These are phyloP conservation scores for Acipenser oxyrinchus DNA, from an alignment of 2,797 vertebrate genomes.

Conservation along the genomic window DNA sequence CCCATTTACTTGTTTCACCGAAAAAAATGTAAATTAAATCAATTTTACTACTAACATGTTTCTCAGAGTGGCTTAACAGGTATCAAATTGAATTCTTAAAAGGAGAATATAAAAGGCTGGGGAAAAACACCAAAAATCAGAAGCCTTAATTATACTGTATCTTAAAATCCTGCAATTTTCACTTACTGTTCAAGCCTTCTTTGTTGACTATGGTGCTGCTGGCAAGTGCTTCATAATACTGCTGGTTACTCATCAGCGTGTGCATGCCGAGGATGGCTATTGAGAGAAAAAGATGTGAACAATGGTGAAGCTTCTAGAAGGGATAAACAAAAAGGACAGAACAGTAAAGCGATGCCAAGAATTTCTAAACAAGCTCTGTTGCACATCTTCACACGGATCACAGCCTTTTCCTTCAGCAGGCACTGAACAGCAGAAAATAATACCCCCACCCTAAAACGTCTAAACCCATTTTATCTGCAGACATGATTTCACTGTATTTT, in stretches of 20 bases:
- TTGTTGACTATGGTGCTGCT: slow-evolving; percentile 96
- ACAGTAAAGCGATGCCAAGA: neutral
- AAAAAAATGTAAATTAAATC: no score
- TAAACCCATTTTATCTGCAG: no score
- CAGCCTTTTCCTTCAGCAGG: slow-evolving; percentile 24
- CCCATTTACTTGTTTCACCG: no score
- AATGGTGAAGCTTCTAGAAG: neutral
- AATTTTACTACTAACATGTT: no score
- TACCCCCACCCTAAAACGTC: no score
- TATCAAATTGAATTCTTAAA: no score
- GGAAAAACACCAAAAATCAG: neutral
- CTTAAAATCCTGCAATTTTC: neutral
- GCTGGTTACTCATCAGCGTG: slow-evolving; percentile 97
- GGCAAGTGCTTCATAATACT: slow-evolving; percentile 92
- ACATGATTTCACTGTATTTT: no score
- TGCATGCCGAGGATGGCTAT: slow-evolving; percentile 97
- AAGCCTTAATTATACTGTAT: neutral
- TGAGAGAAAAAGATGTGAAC: slow-evolving; percentile 8
- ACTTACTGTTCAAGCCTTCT: slow-evolving; percentile 94
- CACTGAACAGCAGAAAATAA: neutral
- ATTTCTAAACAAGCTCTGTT: slow-evolving; percentile 16
- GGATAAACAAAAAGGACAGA: neutral
- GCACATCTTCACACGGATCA: slow-evolving; percentile 12
- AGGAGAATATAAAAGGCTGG: neutral
- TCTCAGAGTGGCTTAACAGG: no score